Percentiles rank a stretch among this genome's conserved stretches.
Conservation (phyloP, 2,113 vertebrate genomes). For the Pterocles burchelli region DNA sequence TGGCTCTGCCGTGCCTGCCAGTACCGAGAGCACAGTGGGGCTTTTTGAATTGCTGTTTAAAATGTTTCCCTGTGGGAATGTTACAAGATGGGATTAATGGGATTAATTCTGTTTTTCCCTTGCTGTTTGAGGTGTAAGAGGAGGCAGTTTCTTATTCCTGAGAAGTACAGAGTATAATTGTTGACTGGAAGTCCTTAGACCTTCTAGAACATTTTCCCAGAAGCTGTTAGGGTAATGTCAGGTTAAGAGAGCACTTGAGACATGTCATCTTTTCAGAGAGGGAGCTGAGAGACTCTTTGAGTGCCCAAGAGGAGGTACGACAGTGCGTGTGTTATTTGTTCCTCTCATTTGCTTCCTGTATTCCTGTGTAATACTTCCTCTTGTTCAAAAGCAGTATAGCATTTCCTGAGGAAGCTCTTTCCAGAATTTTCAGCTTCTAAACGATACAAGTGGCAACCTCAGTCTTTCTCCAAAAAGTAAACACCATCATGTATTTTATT, state of each 20-base stretch:
- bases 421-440: background rate
- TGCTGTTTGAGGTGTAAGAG: background rate
- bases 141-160: background rate
- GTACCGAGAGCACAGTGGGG: background rate
- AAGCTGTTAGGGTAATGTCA: background rate
- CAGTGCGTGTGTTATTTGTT: background rate
- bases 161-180: background rate
- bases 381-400: background rate
- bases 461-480: background rate
- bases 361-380: constrained; percentile 3
- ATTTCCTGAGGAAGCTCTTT: constrained; percentile 31
- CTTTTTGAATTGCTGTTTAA: background rate
- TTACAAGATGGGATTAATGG: background rate
- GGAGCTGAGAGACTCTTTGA: constrained; percentile 29
- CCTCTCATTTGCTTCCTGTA: constrained; percentile 25
- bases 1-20: background rate
- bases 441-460: background rate
- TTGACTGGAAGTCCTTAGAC: background rate
- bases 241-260: constrained; percentile 39
- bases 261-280: background rate
- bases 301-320: background rate
- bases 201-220: background rate
- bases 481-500: background rate
- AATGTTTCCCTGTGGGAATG: background rate
- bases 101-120: background rate